These are phyloP conservation scores for Monopterus albus DNA, from an alignment of 2,113 vertebrate species.

Conservation along the genomic window DNA sequence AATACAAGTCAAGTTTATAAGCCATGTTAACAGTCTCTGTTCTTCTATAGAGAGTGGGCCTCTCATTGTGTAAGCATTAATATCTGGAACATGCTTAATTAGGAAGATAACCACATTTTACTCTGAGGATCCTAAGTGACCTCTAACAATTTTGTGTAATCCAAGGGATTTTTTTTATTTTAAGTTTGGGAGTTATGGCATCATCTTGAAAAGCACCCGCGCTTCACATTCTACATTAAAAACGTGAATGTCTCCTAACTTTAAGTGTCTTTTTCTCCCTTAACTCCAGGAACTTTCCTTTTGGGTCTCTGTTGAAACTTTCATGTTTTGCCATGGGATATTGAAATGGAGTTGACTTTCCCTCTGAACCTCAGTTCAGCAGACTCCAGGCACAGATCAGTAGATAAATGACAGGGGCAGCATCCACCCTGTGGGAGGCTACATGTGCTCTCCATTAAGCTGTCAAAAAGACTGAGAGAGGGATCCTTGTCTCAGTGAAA, in stretches of 20 bases:
- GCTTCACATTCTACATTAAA: not conserved
- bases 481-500: constrained; percentile 18
- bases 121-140: not conserved
- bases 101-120: too few species aligned
- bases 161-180: constrained; percentile 14
- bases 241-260: constrained; percentile 37
- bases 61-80: too few species aligned
- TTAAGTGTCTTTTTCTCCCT: constrained; percentile 35
- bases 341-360: constrained; percentile 45
- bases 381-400: constrained; percentile 48
- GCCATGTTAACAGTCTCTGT: too few species aligned
- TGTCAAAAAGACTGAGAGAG: constrained; percentile 25
- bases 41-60: too few species aligned
- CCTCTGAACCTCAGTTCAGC: constrained; percentile 14
- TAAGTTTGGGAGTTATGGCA: too few species aligned
- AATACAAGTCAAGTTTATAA: not conserved
- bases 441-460: constrained; percentile 63
- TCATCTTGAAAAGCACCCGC: constrained; percentile 38
- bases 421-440: constrained; percentile 34
- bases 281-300: constrained; percentile 42
- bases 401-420: constrained; percentile 38
- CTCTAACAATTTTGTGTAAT: constrained; percentile 19
- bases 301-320: constrained; percentile 42
- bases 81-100: too few species aligned
- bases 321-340: constrained; percentile 60